These are phyloP conservation scores for Eurois occulta DNA, from an alignment of 2,888 invertebrate species.

Conservation along the genomic window DNA sequence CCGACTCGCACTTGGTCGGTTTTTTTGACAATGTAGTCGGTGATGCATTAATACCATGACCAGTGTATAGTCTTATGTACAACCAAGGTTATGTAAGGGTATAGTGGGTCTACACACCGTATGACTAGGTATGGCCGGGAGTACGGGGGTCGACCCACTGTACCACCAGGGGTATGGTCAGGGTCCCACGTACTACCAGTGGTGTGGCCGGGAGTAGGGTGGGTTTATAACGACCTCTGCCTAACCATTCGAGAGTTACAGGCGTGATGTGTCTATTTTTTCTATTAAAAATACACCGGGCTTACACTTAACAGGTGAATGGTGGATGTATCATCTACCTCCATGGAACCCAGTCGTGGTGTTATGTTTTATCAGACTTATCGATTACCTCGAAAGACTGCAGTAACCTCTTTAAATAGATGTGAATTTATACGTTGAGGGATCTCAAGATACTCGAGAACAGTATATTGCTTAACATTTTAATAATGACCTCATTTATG, in stretches of 20 bases:
- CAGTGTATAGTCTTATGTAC: too few species aligned
- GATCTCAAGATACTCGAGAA: neutral
- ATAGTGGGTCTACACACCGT: too few species aligned
- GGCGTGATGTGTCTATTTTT: neutral
- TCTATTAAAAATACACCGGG: neutral
- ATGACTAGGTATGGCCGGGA: too few species aligned
- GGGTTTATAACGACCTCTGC: neutral
- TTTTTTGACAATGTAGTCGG: too few species aligned
- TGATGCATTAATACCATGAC: neutral
- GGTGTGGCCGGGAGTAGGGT: neutral
- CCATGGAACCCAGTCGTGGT: neutral
- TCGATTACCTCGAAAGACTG: neutral
- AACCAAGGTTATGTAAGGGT: too few species aligned
- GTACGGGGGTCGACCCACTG: too few species aligned
- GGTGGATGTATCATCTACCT: neutral
- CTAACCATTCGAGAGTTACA: neutral
- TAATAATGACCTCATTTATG: constrained; percentile 32
- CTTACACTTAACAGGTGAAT: neutral
- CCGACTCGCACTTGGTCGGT: too few species aligned
- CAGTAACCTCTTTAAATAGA: neutral
- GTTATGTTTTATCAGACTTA: neutral
- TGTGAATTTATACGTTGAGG: constrained; percentile 2
- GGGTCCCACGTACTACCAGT: neutral
- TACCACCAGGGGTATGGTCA: neutral
- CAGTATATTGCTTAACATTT: constrained; percentile 15